Conservation (phyloP, 2,113 vertebrate genomes). For the Amphilophus citrinellus region DNA sequence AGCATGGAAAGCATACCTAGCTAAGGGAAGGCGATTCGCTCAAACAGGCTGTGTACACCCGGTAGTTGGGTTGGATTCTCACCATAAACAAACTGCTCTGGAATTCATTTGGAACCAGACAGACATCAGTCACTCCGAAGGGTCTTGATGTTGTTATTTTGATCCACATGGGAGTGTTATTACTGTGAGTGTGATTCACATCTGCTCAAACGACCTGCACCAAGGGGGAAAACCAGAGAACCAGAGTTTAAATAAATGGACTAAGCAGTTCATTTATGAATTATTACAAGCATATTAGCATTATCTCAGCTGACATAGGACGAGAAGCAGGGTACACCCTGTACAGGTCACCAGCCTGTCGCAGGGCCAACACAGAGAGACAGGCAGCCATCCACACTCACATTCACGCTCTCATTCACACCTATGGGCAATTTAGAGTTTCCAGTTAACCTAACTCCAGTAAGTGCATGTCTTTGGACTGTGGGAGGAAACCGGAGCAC, state of each 20-base stretch:
- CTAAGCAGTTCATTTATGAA: background rate
- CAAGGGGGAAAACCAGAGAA: background rate
- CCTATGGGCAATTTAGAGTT: too few species aligned
- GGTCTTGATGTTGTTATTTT: background rate
- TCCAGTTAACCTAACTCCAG: too few species aligned
- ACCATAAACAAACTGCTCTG: background rate
- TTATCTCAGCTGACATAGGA: background rate
- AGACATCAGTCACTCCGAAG: background rate
- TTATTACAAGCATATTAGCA: accelerated
- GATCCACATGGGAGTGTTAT: background rate
- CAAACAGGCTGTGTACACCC: background rate
- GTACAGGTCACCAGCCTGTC: too few species aligned
- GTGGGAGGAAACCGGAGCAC: too few species aligned
- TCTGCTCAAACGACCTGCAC: background rate
- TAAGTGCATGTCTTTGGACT: too few species aligned
- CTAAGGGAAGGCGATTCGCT: background rate
- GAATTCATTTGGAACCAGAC: background rate
- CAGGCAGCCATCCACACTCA: too few species aligned
- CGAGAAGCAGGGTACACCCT: too few species aligned
- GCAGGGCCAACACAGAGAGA: too few species aligned
- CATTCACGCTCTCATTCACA: too few species aligned
- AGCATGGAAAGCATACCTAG: too few species aligned
- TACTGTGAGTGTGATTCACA: background rate
- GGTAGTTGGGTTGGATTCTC: background rate
- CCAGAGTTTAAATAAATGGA: background rate